Base-by-base conservation (phyloP, 2,113 vertebrate species). In the Falco punctatus region DNA sequence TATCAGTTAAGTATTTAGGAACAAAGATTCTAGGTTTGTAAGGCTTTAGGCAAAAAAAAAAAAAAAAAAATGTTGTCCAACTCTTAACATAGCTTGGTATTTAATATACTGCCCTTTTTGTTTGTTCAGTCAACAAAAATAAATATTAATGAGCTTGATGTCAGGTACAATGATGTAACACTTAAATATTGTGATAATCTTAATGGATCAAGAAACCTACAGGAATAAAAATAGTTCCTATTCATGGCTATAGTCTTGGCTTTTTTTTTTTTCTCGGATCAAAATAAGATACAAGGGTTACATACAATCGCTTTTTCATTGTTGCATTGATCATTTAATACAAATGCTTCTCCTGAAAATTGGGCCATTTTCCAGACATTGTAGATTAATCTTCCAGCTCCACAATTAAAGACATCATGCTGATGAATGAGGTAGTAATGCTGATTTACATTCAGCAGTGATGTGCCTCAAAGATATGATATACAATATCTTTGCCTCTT, bases 361-460 rank as follows among this genome's bases (percentile, higher is more conserved):
- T 96, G 94, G 89, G 90, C 85, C 87, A 38, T 96, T 96, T 97
- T 96, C 95, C 93, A 97, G 96, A 66, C 95, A 79, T 64, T 86
- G 94, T 81, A 97, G 98, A 98, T 98, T 98, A 97, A 97, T 96
- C 96, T 97, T 97, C 82, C 78, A 74, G 74, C 93, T 97, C 92
- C 93, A 96, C 96, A 98, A 98, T 98, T 97, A 97, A 95, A 96
- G 96, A 40, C 88, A 97, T 96, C 88, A 86, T 58, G 75, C 92
- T 97, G 95, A 97, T 27, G 48, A 95, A 97, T 94, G 88, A 92
- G 90, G 88, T 32, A 85, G 42, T 57, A 92, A 91, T 70, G 62
- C 75, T 81, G 86, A 98, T 95, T 96, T 97, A 91, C 91, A 92
- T 89, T 87, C 70, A 58, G 80, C 55, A 62, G 40, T 81, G 85